Percentiles rank a stretch among this genome's conserved stretches.
phyloP scores from a whole-genome alignment of 2,888 invertebrate species.

The Polietes domitor region DNA sequence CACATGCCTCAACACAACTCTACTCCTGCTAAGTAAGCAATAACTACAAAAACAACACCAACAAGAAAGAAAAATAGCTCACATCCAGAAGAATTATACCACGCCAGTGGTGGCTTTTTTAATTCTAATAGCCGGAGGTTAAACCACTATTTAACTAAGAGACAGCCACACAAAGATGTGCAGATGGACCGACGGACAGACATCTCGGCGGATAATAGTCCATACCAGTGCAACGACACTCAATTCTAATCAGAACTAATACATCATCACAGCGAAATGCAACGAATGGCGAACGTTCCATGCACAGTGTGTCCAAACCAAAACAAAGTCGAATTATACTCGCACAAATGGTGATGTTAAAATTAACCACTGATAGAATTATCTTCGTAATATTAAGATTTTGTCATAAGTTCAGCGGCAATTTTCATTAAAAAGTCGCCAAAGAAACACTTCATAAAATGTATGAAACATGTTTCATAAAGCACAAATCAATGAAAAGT shows the following conservation, averaged over 20 bases:
- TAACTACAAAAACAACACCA: not conserved
- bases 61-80: not conserved
- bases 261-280: constrained; percentile 64
- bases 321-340: too few relatives aligned
- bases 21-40: constrained; percentile 19
- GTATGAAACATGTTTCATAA: too few relatives aligned
- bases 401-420: too few relatives aligned
- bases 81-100: constrained; percentile 12
- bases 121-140: constrained; percentile 65
- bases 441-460: too few relatives aligned
- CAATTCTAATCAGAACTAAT: constrained; percentile 70
- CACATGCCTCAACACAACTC: not conserved
- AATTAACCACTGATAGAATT: too few relatives aligned
- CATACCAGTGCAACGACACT: constrained; percentile 39
- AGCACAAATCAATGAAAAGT: too few relatives aligned
- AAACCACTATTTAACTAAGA: constrained; percentile 56
- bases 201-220: constrained; percentile 6
- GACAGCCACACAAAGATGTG: constrained; percentile 27
- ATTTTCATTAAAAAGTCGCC: too few relatives aligned
- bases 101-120: constrained; percentile 37
- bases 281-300: not conserved
- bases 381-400: too few relatives aligned
- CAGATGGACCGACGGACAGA: constrained; percentile 21
- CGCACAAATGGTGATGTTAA: too few relatives aligned
- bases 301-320: not conserved